Evolutionary conservation across 2,888 invertebrate species (phyloP), one percentile per base, ranked within the genome.

Genomic region (Cerastis rubricosa): DNA sequence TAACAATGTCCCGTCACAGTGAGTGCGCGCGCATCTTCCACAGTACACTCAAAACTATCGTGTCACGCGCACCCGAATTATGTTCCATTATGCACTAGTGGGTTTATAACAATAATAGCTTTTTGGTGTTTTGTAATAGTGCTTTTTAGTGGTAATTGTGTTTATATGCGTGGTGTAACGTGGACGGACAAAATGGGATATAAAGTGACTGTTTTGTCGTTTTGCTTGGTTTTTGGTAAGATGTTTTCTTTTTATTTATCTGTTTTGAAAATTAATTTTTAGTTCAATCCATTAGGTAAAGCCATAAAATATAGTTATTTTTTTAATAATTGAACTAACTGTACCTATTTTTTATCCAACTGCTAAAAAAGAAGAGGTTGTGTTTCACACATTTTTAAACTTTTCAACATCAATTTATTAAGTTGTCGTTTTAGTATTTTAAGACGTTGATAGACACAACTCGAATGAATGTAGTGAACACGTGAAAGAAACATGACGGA

Each of bases 141-240:
- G 40, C 35, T 74, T 80, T 80, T 83, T 68, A 77, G 81, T 74
- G 63, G 59, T n/a, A 25, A 51, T 80, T 70, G 61, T 67, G 76
- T 68, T 12, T 68, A 63, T 73, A 35, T 64, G 57, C 47, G 72
- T 64, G 25, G 17, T 40, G 19, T 65, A 35, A 47, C 45, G 19
- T 51, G 29, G 19, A 57, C 12, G n/a, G 17, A 25, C 67, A 86
- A 80, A 83, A 90, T 91, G 89, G 86, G 71, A 78, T 77, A 17
- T 51, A 87, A 86, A 86, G 79, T 84, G 65, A 40, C 11, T 19
- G 40, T 87, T 64, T 57, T 85, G 35, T 73, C 71, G 78, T 68
- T 88, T 8, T 82, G 61, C 66, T 45, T 83, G 66, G 57, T 81
- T 22, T 82, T 89, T 66, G 91, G 91, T 91, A 76, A 90, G 91